A percentile compares a stretch with the other conserved stretches of the same genome.
phyloP scores from a whole-genome alignment of 2,797 vertebrate genomes.

The Pseudocheirus occidentalis region DNA sequence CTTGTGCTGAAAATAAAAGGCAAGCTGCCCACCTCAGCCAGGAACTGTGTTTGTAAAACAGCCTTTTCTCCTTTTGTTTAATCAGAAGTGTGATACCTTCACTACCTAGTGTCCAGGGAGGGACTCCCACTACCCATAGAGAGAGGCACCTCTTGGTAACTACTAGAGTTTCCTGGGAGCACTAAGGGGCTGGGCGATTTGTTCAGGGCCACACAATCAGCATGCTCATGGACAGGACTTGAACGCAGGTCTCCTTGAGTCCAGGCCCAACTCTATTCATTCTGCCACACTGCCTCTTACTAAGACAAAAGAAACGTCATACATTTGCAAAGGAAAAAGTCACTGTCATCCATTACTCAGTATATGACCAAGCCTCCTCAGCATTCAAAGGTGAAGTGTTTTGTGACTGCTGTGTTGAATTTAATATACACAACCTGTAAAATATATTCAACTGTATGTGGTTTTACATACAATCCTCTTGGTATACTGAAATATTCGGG shows the following conservation, averaged over 20 bases:
- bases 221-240: not conserved
- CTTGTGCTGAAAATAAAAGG: not conserved
- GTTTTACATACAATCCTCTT: not conserved
- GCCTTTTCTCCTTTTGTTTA: not conserved
- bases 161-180: not conserved
- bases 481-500: not conserved
- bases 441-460: not conserved
- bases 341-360: not conserved
- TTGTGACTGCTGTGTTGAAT: not conserved
- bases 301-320: not conserved
- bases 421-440: not conserved
- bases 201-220: not conserved
- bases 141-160: not conserved
- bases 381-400: not conserved
- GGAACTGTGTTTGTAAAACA: not conserved
- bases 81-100: not conserved
- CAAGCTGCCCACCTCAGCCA: not conserved
- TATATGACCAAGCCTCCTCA: not conserved
- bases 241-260: not conserved
- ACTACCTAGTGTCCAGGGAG: not conserved
- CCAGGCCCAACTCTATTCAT: not conserved
- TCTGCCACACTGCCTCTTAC: not conserved
- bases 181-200: not conserved
- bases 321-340: not conserved
- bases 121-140: not conserved